Evolutionary conservation across 1,140 invertebrate species (phyloP).

Genomic region (Sinonovacula constricta): DNA sequence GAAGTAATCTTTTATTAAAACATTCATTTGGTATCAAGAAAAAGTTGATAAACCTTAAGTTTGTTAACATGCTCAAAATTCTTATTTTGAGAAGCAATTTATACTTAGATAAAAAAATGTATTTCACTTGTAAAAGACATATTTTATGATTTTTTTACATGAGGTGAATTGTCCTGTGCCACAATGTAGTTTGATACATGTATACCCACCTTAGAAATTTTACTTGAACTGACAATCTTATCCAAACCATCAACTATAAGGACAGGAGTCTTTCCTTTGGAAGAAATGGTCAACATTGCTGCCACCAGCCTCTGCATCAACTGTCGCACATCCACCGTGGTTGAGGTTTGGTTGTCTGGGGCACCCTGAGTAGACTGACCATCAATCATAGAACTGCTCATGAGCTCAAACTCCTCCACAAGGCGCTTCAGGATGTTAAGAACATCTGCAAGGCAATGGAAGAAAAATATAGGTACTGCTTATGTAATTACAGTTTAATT

Average conservation of each 20-base stretch:
- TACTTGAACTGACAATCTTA: slow-evolving; percentile 34
- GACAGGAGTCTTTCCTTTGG: slow-evolving; percentile 24
- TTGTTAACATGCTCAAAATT: too few relatives aligned
- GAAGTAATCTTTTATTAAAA: too few relatives aligned
- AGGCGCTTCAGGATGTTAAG: slow-evolving; percentile 12
- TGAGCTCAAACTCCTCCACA: slow-evolving; percentile 15
- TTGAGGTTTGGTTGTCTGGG: not conserved
- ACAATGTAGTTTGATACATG: too few relatives aligned
- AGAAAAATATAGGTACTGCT: too few relatives aligned
- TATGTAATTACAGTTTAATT: too few relatives aligned
- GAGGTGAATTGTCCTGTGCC: too few relatives aligned
- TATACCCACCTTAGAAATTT: slow-evolving; percentile 56
- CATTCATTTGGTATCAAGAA: too few relatives aligned
- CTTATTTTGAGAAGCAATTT: too few relatives aligned
- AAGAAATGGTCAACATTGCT: slow-evolving; percentile 20
- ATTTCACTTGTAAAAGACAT: too few relatives aligned
- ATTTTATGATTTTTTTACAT: too few relatives aligned
- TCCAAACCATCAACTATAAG: slow-evolving; percentile 58
- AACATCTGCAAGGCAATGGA: slow-evolving; percentile 9
- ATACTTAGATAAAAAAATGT: too few relatives aligned
- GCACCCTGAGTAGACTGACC: not conserved
- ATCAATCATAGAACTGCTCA: slow-evolving; percentile 1
- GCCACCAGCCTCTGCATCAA: slow-evolving; percentile 15
- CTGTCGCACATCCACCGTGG: not conserved
- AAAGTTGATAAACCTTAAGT: too few relatives aligned